Evolutionary conservation across 1,140 invertebrate genomes (phyloP), one percentile per base, ranked within the genome.

Genomic region (Triops cancriformis): DNA sequence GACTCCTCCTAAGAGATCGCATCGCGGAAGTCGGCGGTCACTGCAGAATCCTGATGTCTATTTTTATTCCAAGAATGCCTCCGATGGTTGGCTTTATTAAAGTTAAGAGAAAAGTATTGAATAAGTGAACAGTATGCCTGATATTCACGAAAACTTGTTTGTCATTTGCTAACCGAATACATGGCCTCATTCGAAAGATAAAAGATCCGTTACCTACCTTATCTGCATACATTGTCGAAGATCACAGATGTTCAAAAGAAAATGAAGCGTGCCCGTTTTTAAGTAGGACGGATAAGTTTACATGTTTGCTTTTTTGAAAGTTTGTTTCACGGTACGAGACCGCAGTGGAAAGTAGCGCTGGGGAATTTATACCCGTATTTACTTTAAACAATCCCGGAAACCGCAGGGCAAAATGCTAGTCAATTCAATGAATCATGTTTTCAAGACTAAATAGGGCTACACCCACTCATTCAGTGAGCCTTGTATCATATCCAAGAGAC

Each of bases 11-110:
- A 6, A 6, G n/a, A 64, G 51, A 64, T 23, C 14, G 23, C 9
- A 64, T 64, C 51, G 51, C 51, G 51, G 51, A 64, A 64, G 51
- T 64, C 51, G 51, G 23, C 51, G 51, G n/a, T 64, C 51, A 64
- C 23, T 64, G 14, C 51, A 64, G 3, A 64, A 64, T 23, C 51
- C 51, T 14, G 51, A 64, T 64, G 51, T 64, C 5, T 64, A 64
- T 64, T 64, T 64, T 64, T 64, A 64, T 23, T 64, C 51, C 23
- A 64, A 64, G 23, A 64, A 18, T 64, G 9, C 10, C 14, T 14
- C 51, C 7, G 51, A 64, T 64, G 51, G 51, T 64, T 64, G 51
- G 51, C 9, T 64, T 18, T 64, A 64, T 23, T 64, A 64, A 64
- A 64, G 0, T n/a, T 12, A 5, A 64, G n/a, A 64, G n/a, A n/a